phyloP scores from a whole-genome alignment of 1,140 invertebrate species.

The Pentalonia nigronervosa region DNA sequence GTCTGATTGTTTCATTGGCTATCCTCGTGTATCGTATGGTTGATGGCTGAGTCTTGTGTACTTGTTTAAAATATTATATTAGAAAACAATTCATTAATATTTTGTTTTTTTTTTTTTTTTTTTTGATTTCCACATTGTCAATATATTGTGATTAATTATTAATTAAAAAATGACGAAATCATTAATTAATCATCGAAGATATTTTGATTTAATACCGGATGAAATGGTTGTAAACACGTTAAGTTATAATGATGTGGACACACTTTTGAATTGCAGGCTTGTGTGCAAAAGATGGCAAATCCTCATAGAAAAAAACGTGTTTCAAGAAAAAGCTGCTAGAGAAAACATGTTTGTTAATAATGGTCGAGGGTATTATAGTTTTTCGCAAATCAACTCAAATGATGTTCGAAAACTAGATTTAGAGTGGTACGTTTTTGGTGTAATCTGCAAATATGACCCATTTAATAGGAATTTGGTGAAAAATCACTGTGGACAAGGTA shows the following conservation, averaged over 20 bases:
- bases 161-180: background rate
- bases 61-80: too few relatives aligned
- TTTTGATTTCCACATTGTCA: too few relatives aligned
- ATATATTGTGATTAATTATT: too few relatives aligned
- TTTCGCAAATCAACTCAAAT: background rate
- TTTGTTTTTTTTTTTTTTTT: too few relatives aligned
- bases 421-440: slow-evolving; percentile 40
- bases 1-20: too few relatives aligned
- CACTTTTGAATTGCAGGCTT: background rate
- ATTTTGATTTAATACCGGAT: background rate
- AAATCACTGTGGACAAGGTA: slow-evolving; percentile 52
- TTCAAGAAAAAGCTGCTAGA: slow-evolving; percentile 15
- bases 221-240: background rate
- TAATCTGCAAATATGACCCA: slow-evolving; percentile 47
- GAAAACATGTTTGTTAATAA: background rate
- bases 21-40: too few relatives aligned
- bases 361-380: background rate
- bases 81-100: too few relatives aligned
- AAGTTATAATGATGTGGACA: background rate
- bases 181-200: background rate
- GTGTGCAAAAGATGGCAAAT: background rate
- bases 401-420: background rate
- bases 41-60: too few relatives aligned
- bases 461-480: slow-evolving; percentile 54
- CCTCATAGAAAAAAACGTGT: background rate